Evolutionary conservation across 2,888 invertebrate genomes (phyloP), one percentile per base, ranked within the genome.

Genomic region (Notodonta dromedarius): DNA sequence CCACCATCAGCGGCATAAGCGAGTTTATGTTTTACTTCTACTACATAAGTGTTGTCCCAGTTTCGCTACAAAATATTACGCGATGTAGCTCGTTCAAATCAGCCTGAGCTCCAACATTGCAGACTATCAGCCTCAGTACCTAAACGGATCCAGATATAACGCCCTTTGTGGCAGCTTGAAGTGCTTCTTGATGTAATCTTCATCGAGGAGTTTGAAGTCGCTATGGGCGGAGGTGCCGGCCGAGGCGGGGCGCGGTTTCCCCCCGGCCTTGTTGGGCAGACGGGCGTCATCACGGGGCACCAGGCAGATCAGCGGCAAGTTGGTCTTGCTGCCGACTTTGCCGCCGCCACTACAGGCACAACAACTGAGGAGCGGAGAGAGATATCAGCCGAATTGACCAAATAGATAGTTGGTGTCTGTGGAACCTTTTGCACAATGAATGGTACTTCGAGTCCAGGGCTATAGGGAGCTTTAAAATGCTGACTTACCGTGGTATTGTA

Each of bases 101-200:
- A n/a, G n/a, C n/a, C n/a, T n/a, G n/a, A n/a, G n/a, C n/a, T n/a
- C n/a, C n/a, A n/a, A n/a, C n/a, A n/a, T n/a, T n/a, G n/a, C n/a
- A n/a, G n/a, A n/a, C n/a, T n/a, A n/a, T n/a, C n/a, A 24, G 24
- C 24, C 24, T 24, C 24, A 35, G 7, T 70, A 87, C 89, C 88
- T 86, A 60, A 83, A 88, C 0, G 91, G 88, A 67, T 93, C 92
- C 11, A 92, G 76, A 61, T 93, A 93, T 2, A 91, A 73, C 2
- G 91, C 64, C 53, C 91, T 79, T 51, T 80, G 82, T 2, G 90
- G 89, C 48, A 93, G 70, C 39, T 90, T 87, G 66, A 91, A 93
- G 67, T 93, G 80, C 62, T 89, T 86, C 71, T 85, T 88, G 24
- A 93, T 83, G 62, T 90, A 90, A 5, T 85, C 81, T 12, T 90